phyloP scores from a whole-genome alignment of 2,113 vertebrate species.

The Petromus typicus region DNA sequence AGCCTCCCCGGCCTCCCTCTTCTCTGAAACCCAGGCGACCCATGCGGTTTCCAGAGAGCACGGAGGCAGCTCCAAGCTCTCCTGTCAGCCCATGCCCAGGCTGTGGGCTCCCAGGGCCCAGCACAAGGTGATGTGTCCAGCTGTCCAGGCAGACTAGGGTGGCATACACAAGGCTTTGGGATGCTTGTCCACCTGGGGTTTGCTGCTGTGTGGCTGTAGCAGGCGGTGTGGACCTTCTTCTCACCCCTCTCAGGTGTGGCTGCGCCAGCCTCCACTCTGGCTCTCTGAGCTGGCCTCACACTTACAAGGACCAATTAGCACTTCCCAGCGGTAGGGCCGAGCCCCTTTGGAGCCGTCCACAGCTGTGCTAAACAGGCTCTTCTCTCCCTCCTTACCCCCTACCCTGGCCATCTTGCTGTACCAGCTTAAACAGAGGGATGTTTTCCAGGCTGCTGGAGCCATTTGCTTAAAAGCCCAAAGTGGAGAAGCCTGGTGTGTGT shows the following conservation, averaged over 20 bases:
- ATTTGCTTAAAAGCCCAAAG: neutral
- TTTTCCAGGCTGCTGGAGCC: constrained; percentile 19
- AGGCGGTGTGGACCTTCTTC: neutral
- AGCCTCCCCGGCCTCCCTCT: neutral
- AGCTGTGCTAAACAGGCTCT: neutral
- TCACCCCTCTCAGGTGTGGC: constrained; percentile 45
- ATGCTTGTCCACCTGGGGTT: neutral
- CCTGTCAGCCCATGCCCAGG: neutral
- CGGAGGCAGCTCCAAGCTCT: neutral
- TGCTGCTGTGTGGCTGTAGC: neutral
- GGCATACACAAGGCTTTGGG: neutral
- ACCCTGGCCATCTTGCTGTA: constrained; percentile 29
- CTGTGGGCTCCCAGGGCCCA: neutral
- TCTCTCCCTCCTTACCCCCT: constrained; percentile 11
- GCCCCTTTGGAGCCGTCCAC: constrained; percentile 7
- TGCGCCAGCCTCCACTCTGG: neutral
- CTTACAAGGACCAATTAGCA: constrained; percentile 66
- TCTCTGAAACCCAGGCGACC: neutral
- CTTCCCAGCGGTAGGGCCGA: constrained; percentile 19
- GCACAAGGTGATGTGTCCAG: neutral
- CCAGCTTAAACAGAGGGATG: neutral
- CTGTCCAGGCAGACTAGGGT: neutral
- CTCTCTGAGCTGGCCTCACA: constrained; percentile 18
- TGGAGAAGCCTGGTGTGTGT: neutral
- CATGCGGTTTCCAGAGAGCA: neutral